Percentiles rank a stretch among this genome's conserved stretches.
Conservation (phyloP, 2,113 vertebrate species). For the Corythoichthys haematopterus region DNA sequence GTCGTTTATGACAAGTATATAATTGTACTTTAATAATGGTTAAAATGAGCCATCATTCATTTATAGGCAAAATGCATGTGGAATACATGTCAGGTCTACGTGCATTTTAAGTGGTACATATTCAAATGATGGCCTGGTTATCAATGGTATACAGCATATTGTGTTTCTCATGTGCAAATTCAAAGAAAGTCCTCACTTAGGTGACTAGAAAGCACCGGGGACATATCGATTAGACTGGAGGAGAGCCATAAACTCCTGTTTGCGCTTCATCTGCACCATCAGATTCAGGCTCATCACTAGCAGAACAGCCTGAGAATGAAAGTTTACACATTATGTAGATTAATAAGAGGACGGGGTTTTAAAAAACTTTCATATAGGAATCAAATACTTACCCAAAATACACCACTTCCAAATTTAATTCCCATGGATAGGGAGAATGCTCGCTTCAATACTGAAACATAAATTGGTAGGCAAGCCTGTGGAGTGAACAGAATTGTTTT, state of each 20-base stretch:
- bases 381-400: constrained; percentile 56
- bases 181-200: constrained; percentile 26
- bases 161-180: constrained; percentile 53
- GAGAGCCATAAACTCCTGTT: constrained; percentile 63
- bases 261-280: constrained; percentile 63
- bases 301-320: constrained; percentile 46
- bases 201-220: constrained; percentile 61
- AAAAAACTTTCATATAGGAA: no score
- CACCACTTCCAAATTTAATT: constrained; percentile 62
- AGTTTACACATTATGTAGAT: not conserved
- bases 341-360: no score
- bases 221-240: constrained; percentile 65
- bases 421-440: constrained; percentile 58
- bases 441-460: constrained; percentile 57
- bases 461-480: constrained; percentile 61
- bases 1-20: constrained; percentile 9
- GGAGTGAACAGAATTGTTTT: not conserved
- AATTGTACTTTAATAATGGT: constrained; percentile 2
- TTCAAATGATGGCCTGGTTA: constrained; percentile 34
- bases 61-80: constrained; percentile 45
- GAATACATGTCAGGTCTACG: constrained; percentile 40
- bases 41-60: constrained; percentile 30
- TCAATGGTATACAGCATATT: constrained; percentile 38
- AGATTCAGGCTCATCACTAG: constrained; percentile 64
- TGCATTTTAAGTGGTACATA: constrained; percentile 28